A percentile compares a stretch with the other conserved stretches of the same genome.
Evolutionary conservation across 2,797 vertebrate genomes (phyloP).

Genomic region (Pangasius krempfi): DNA sequence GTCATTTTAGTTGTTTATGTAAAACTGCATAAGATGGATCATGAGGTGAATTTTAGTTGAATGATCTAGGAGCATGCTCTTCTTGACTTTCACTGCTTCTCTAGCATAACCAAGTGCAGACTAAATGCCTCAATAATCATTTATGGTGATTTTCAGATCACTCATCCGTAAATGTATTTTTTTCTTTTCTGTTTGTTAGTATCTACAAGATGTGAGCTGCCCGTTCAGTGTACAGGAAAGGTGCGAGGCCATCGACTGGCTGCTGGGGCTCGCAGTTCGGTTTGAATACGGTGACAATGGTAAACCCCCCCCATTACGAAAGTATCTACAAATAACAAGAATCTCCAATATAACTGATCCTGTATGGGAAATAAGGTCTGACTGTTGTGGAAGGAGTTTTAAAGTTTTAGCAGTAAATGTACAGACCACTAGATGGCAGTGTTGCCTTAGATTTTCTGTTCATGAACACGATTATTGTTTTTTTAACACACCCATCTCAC

Average conservation of each 20-base stretch:
- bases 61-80: too few relatives aligned
- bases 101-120: too few relatives aligned
- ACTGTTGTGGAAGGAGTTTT: not conserved
- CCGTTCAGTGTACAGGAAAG: conserved; percentile 86
- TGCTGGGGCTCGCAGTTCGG: conserved; percentile 92
- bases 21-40: too few relatives aligned
- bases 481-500: not conserved
- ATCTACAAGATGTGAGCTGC: conserved; percentile 90
- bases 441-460: conserved; percentile 21
- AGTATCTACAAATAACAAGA: not conserved
- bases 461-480: too few relatives aligned
- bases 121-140: not conserved
- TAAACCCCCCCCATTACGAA: conserved; percentile 52
- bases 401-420: conserved; percentile 3
- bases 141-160: not conserved
- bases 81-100: too few relatives aligned
- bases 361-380: not conserved
- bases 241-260: conserved; percentile 91
- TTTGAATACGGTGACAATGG: conserved; percentile 98
- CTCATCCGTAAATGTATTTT: not conserved
- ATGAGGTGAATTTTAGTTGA: too few relatives aligned
- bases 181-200: conserved; percentile 71
- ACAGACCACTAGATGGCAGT: conserved; percentile 64
- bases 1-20: too few relatives aligned
- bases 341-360: not conserved